These are phyloP conservation scores for Eulimnadia texana DNA, from an alignment of 1,140 invertebrate species.

Conservation along the genomic window DNA sequence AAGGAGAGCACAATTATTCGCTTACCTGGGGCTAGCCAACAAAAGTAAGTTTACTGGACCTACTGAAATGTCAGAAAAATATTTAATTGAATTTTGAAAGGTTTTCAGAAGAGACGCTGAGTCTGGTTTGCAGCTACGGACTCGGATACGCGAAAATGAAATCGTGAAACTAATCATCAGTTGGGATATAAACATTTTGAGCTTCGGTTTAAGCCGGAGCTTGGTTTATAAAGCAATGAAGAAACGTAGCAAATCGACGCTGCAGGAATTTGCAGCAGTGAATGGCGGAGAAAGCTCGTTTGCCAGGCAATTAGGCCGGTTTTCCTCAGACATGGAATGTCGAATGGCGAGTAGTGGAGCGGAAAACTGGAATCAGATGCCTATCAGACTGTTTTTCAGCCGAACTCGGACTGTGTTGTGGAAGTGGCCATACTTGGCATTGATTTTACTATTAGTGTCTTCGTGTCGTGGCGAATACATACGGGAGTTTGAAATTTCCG, in stretches of 20 bases:
- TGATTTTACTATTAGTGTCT: not conserved
- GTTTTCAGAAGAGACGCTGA: no score
- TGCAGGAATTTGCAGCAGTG: not conserved
- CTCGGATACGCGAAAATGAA: no score
- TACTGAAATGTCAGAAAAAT: no score
- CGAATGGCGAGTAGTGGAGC: no score
- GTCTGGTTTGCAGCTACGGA: no score
- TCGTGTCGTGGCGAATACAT: slow-evolving; percentile 32
- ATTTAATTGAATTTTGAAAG: no score
- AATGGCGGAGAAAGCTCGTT: not conserved
- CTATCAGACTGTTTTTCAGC: not conserved
- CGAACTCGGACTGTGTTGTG: not conserved
- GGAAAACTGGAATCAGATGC: no score
- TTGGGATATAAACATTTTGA: not conserved
- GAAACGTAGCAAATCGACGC: not conserved
- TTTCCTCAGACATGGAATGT: no score
- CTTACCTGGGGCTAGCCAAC: not conserved
- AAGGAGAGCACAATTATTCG: not conserved
- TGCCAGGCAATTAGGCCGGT: not conserved
- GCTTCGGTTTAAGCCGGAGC: not conserved
- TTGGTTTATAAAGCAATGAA: not conserved
- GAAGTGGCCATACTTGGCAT: not conserved
- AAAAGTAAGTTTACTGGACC: not conserved
- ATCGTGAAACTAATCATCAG: no score
- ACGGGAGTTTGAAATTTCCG: slow-evolving; percentile 66